Percentiles rank a stretch among this genome's conserved stretches.
Conservation (phyloP, 2,888 invertebrate genomes). For the Cyclophora punctaria region DNA sequence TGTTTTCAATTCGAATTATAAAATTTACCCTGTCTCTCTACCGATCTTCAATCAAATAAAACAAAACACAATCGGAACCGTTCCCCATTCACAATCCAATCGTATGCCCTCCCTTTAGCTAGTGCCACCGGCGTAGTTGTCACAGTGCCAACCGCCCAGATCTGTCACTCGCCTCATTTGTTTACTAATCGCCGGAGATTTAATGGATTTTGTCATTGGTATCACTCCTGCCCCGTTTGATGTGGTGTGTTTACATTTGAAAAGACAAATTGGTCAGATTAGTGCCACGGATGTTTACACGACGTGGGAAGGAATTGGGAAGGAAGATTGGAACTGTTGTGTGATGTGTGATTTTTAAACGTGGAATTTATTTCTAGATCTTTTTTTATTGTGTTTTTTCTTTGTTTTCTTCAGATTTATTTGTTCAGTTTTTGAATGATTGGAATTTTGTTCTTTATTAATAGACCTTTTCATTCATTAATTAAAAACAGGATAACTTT, state of each 20-base stretch:
- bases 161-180: constrained; percentile 71
- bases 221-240: constrained; percentile 43
- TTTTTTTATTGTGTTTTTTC: too few relatives aligned
- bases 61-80: too few relatives aligned
- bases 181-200: constrained; percentile 64
- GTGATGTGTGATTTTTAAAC: too few relatives aligned
- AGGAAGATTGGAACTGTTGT: neutral
- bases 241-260: constrained; percentile 56
- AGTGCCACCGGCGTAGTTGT: constrained; percentile 38
- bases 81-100: neutral
- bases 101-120: constrained; percentile 5
- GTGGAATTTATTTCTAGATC: too few relatives aligned
- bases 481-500: too few relatives aligned
- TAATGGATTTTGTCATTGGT: constrained; percentile 72
- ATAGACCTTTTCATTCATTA: too few relatives aligned
- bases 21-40: too few relatives aligned
- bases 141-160: constrained; percentile 61
- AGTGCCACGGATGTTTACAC: constrained; percentile 18
- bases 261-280: constrained; percentile 49
- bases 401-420: too few relatives aligned
- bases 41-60: too few relatives aligned
- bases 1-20: too few relatives aligned
- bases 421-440: too few relatives aligned
- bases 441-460: too few relatives aligned
- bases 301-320: constrained; percentile 3